Evolutionary conservation across 2,113 vertebrate genomes (phyloP).

Genomic region (Heterotis niloticus): DNA sequence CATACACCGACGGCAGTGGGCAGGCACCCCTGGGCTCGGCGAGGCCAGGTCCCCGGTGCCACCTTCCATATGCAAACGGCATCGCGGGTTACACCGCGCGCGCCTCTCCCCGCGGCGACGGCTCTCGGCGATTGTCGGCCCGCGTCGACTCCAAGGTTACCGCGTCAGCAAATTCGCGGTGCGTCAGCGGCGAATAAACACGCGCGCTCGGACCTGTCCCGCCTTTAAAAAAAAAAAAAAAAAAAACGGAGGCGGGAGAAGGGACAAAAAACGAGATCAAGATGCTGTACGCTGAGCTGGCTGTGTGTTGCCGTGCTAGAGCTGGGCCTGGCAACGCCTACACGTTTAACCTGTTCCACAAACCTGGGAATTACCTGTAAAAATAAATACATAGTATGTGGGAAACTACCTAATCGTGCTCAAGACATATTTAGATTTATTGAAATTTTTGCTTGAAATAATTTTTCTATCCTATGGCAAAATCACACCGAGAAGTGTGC

Average conservation of each 20-base stretch:
- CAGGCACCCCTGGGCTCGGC: conserved; percentile 91
- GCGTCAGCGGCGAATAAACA: conserved; percentile 84
- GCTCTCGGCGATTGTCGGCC: conserved; percentile 74
- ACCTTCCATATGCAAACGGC: conserved; percentile 88
- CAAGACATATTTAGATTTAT: too few relatives aligned
- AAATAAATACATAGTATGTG: neutral
- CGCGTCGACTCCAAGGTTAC: conserved; percentile 77
- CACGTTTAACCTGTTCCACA: neutral
- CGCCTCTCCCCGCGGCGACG: conserved; percentile 68
- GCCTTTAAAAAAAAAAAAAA: too few relatives aligned
- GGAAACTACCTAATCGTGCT: too few relatives aligned
- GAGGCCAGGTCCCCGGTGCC: conserved; percentile 82
- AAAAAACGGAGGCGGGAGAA: neutral
- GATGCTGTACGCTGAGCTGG: too few relatives aligned
- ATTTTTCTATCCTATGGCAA: too few relatives aligned
- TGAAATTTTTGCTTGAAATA: too few relatives aligned
- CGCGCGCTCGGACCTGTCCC: conserved; percentile 70
- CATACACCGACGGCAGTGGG: conserved; percentile 90
- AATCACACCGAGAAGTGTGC: too few relatives aligned
- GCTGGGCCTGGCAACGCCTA: neutral
- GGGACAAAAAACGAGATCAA: neutral
- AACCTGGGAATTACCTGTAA: neutral
- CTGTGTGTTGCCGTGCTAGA: neutral
- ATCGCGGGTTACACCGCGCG: conserved; percentile 74
- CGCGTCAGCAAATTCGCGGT: conserved; percentile 84